These are phyloP conservation scores for Neodiprion virginianus DNA, from an alignment of 1,140 invertebrate species.

Conservation along the genomic window DNA sequence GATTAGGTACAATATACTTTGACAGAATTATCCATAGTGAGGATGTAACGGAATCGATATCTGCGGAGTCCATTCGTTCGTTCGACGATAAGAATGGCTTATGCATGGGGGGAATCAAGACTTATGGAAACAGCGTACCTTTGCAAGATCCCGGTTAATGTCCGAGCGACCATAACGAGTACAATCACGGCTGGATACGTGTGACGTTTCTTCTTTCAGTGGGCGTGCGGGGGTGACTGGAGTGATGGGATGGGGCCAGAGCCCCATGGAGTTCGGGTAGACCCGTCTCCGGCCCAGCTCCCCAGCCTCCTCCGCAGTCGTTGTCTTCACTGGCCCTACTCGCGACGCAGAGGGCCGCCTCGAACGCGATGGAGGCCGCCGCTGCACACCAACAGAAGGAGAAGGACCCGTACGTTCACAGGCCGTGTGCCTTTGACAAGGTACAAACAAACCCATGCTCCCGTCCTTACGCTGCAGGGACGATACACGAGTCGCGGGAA, in stretches of 20 bases:
- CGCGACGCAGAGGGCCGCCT: constrained; percentile 56
- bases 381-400: constrained; percentile 58
- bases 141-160: no score
- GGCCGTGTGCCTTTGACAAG: constrained; percentile 62
- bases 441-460: constrained; percentile 34
- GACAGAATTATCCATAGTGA: no score
- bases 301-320: constrained; percentile 61
- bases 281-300: constrained; percentile 61
- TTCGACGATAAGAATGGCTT: no score
- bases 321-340: constrained; percentile 58
- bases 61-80: no score
- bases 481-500: neutral
- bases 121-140: no score
- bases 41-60: no score
- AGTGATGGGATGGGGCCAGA: constrained; percentile 64
- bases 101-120: no score
- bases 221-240: constrained; percentile 61
- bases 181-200: no score
- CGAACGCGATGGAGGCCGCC: constrained; percentile 61
- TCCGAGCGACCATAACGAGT: no score
- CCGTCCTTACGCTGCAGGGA: neutral
- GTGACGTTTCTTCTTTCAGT: constrained; percentile 38
- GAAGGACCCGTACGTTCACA: constrained; percentile 57
- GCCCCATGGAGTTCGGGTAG: constrained; percentile 64
- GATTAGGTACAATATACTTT: no score